phyloP scores from a whole-genome alignment of 2,888 invertebrate species.

The Agrotis puta region DNA sequence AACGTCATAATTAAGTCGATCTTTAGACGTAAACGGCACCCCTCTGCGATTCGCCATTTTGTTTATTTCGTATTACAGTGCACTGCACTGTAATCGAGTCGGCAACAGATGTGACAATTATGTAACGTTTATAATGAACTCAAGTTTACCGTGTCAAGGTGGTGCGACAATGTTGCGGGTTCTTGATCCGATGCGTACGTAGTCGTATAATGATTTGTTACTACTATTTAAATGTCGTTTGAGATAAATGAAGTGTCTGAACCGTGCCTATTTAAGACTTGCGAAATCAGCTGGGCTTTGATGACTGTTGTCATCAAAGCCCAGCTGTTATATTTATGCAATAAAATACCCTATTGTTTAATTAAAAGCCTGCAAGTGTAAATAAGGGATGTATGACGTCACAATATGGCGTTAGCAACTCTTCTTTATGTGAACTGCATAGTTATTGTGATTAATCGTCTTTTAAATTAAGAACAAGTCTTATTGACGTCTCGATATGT shows the following conservation, averaged over 20 bases:
- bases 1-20: too few species aligned
- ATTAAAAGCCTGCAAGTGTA: too few species aligned
- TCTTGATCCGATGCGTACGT: constrained; percentile 46
- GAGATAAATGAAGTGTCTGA: constrained; percentile 5
- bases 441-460: too few species aligned
- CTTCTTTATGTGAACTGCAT: too few species aligned
- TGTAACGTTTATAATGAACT: constrained; percentile 57
- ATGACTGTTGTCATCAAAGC: too few species aligned
- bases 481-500: too few species aligned
- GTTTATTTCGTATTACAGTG: constrained; percentile 10
- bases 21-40: not conserved
- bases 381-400: too few species aligned
- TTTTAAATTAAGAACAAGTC: too few species aligned
- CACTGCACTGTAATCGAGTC: constrained; percentile 4
- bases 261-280: not conserved
- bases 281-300: constrained; percentile 18
- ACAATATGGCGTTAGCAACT: too few species aligned
- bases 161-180: constrained; percentile 69
- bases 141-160: constrained; percentile 75
- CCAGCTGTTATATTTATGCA: too few species aligned
- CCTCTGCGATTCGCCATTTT: not conserved
- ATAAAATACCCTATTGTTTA: too few species aligned
- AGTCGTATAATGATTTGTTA: constrained; percentile 31
- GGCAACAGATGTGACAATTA: constrained; percentile 52
- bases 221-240: constrained; percentile 9